Conservation (phyloP, 2,113 vertebrate genomes). For the Holacanthus passer region DNA sequence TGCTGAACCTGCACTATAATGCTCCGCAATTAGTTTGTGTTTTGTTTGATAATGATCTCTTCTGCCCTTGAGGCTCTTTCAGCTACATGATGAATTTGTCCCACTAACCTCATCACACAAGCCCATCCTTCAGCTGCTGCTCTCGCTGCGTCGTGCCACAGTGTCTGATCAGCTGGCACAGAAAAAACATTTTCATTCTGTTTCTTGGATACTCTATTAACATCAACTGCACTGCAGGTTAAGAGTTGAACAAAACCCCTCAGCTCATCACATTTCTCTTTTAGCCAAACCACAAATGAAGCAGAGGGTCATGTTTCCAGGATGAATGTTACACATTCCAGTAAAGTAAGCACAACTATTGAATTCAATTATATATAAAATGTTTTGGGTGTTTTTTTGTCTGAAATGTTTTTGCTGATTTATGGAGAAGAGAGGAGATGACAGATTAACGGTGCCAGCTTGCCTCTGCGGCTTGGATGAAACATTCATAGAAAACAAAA, state of each 20-base stretch:
- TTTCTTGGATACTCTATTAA: background rate
- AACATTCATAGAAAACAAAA: conserved; percentile 20
- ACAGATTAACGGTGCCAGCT: conserved; percentile 16
- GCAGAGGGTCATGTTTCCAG: conserved; percentile 23
- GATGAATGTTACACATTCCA: background rate
- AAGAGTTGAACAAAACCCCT: background rate
- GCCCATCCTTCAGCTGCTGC: conserved; percentile 26
- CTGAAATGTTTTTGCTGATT: conserved; percentile 12
- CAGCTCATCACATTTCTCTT: background rate
- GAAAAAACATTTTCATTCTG: background rate
- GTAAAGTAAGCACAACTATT: background rate
- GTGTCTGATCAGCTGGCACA: conserved; percentile 28
- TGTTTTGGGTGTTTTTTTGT: background rate
- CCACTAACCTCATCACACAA: conserved; percentile 67
- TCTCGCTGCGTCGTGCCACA: conserved; percentile 61
- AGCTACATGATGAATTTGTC: conserved; percentile 71
- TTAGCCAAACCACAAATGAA: conserved; percentile 43
- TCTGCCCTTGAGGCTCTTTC: conserved; percentile 55
- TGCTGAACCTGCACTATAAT: conserved; percentile 64
- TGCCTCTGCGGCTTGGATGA: conserved; percentile 35
- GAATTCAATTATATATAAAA: background rate
- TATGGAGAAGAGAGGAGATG: conserved; percentile 32
- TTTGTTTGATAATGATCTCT: conserved; percentile 75
- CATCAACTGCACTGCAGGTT: background rate
- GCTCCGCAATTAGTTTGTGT: conserved; percentile 80